Base-by-base conservation (phyloP, 2,888 invertebrate species). In the Lymantria dispar region DNA sequence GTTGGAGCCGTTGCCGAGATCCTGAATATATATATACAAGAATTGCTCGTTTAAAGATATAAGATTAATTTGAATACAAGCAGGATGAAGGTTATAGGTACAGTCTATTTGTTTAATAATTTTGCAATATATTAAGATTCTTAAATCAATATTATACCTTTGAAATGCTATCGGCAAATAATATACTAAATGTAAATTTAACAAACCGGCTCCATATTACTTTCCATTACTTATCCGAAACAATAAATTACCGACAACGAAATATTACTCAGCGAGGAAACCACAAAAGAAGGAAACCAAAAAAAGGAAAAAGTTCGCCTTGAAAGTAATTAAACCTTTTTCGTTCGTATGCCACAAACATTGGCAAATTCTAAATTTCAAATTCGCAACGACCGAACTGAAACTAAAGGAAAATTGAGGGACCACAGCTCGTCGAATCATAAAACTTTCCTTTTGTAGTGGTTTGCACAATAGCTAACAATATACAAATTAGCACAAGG, bases 401-500 rank as follows among this genome's bases (percentile, higher is more conserved):
- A 42, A 8, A 1, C 30, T 9, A 43, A 11, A 38, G 36, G 45
- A 47, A 47, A 37, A 42, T 22, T 14, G 9, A 12, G 10, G 44
- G 38, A 33, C 47, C 45, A 30, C 45, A 31, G 45, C 30, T 42
- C 41, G 41, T 31, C 31, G 15, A 37, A 38, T 39, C 33, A 39
- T 12, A 47, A 52, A 48, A 47, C 36, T 52, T 48, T 31, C 13
- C 38, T 52, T n/a, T 42, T 48, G 42, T 48, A 14, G 29, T 43
- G 38, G 12, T 41, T 39, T 14, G 7, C n/a, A 41, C 42, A 45
- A 48, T 45, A 47, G 37, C 37, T 31, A 48, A 52, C 47, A 47
- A 40, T 45, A 47, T 47, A 47, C 45, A 52, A 52, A 47, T 52
- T 48, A 42, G 38, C 13, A 45, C 44, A 41, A 50, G 11, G 30